phyloP scores from a whole-genome alignment of 2,113 vertebrate genomes.

The Ascaphus truei region DNA sequence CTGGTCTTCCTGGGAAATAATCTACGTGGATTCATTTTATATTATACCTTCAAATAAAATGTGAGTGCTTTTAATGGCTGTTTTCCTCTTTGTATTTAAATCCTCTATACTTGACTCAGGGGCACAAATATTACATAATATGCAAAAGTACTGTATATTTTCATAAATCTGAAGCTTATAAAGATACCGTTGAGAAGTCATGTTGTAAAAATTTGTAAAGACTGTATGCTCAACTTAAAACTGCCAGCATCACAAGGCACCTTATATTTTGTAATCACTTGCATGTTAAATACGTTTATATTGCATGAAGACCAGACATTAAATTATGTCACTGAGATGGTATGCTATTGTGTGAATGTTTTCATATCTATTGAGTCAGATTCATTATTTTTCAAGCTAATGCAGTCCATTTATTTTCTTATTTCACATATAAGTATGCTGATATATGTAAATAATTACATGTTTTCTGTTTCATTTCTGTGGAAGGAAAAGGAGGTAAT shows the following conservation, averaged over 20 bases:
- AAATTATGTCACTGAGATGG: constrained; percentile 67
- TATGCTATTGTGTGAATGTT: constrained; percentile 67
- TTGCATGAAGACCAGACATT: constrained; percentile 80
- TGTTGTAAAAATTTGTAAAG: constrained; percentile 65
- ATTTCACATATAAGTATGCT: too few species aligned
- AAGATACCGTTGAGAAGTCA: constrained; percentile 64
- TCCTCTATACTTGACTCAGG: constrained; percentile 94
- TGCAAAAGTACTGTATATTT: constrained; percentile 89
- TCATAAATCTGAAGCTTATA: constrained; percentile 87
- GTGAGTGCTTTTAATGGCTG: constrained; percentile 80
- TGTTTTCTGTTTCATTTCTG: not conserved
- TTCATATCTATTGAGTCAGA: constrained; percentile 54
- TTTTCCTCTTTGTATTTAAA: constrained; percentile 70
- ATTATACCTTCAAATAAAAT: constrained; percentile 66
- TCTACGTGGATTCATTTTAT: constrained; percentile 56
- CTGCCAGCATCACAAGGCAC: constrained; percentile 80
- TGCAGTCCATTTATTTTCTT: not conserved
- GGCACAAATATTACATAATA: constrained; percentile 86
- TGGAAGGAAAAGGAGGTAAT: too few species aligned
- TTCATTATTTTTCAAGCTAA: not conserved
- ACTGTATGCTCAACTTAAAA: constrained; percentile 73
- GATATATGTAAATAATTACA: not conserved
- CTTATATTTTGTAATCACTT: constrained; percentile 71
- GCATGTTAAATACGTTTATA: constrained; percentile 72
- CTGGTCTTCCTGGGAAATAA: constrained; percentile 82